phyloP scores from a whole-genome alignment of 2,113 vertebrate species.

The Oncorhynchus keta region DNA sequence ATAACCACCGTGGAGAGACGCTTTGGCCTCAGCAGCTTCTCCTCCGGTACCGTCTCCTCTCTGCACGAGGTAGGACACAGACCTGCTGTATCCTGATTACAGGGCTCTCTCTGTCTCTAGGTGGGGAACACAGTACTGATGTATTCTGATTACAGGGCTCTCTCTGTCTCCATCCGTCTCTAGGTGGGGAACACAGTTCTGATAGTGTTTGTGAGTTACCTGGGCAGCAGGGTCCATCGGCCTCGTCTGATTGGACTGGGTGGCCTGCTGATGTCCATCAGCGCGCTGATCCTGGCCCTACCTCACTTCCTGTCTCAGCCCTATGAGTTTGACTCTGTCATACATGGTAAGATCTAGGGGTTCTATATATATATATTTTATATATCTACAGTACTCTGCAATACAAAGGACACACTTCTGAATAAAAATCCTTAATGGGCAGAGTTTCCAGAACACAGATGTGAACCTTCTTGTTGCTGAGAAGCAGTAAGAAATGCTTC shows the following conservation, averaged over 20 bases:
- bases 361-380: neutral
- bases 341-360: constrained; percentile 62
- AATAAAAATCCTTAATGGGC: too few relatives aligned
- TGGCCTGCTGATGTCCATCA: constrained; percentile 85
- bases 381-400: too few relatives aligned
- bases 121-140: too few relatives aligned
- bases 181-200: constrained; percentile 90
- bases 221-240: constrained; percentile 88
- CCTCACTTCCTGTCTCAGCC: constrained; percentile 89
- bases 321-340: constrained; percentile 76
- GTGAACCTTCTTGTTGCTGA: too few relatives aligned
- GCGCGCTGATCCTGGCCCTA: constrained; percentile 87
- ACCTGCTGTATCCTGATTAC: neutral
- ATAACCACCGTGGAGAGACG: constrained; percentile 96
- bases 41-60: constrained; percentile 94
- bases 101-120: constrained; percentile 22
- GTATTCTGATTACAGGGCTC: too few relatives aligned
- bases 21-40: constrained; percentile 92
- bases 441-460: too few relatives aligned
- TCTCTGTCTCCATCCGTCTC: constrained; percentile 26
- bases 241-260: constrained; percentile 85
- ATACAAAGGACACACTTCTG: too few relatives aligned
- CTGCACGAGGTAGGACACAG: constrained; percentile 85
- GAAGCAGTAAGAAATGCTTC: too few relatives aligned
- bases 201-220: constrained; percentile 96